A percentile compares a stretch with the other conserved stretches of the same genome.
Evolutionary conservation across 1,140 invertebrate genomes (phyloP).

Genomic region (Aphelenchoides besseyi): DNA sequence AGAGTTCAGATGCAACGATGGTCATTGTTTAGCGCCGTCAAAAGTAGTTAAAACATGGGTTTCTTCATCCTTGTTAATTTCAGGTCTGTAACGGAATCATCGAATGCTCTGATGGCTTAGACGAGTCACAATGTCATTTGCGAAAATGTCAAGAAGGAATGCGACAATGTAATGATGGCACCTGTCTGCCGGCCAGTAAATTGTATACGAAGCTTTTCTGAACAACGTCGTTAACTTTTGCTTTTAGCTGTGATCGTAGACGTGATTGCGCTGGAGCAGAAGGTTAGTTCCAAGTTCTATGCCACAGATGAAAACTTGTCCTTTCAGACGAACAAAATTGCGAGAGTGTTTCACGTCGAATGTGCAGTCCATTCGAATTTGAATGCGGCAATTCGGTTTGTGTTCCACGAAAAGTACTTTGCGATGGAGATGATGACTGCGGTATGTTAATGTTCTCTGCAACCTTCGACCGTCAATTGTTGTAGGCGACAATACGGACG

Average conservation of each 20-base stretch:
- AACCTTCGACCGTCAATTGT: neutral
- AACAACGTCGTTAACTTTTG: too few relatives aligned
- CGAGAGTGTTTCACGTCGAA: conserved; percentile 36
- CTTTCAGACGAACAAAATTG: conserved; percentile 62
- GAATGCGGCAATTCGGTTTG: conserved; percentile 59
- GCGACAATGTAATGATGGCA: conserved; percentile 57
- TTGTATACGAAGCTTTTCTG: too few relatives aligned
- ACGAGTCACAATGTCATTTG: conserved; percentile 57
- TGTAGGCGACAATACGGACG: conserved; percentile 57
- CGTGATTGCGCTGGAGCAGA: conserved; percentile 53
- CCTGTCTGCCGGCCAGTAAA: conserved; percentile 57
- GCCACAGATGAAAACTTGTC: too few relatives aligned
- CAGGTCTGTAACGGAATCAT: conserved; percentile 56
- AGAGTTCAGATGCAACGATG: conserved; percentile 90
- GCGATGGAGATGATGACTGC: conserved; percentile 56
- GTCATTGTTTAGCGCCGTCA: conserved; percentile 81
- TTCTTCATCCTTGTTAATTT: conserved; percentile 16
- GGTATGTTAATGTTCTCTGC: conserved; percentile 9
- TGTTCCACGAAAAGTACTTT: conserved; percentile 56
- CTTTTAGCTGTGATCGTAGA: conserved; percentile 53
- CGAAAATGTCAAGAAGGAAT: conserved; percentile 48
- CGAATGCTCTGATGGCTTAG: conserved; percentile 61
- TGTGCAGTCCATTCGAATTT: conserved; percentile 56
- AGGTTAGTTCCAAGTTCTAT: too few relatives aligned
- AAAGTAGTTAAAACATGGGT: conserved; percentile 33